A percentile compares a stretch with the other conserved stretches of the same genome.
Conservation (phyloP, 2,888 invertebrate species). For the Agonopterix alstromeriana region DNA sequence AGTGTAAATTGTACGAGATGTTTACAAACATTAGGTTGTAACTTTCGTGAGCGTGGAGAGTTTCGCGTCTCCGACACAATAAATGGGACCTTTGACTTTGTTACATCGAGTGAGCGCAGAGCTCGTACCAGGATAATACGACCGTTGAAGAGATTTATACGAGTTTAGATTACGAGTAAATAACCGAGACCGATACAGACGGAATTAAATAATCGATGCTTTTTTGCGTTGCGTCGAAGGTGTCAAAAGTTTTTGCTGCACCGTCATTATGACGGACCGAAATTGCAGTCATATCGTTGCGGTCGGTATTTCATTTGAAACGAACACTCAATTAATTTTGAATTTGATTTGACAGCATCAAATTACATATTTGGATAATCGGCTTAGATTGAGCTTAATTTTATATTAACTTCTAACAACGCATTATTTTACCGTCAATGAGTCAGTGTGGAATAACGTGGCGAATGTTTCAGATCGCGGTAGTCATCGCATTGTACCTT, state of each 20-base stretch:
- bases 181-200: conserved; percentile 38
- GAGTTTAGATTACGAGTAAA: neutral
- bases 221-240: conserved; percentile 34
- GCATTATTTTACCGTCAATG: conserved; percentile 23
- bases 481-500: conserved; percentile 14
- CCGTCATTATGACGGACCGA: conserved; percentile 57
- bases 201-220: conserved; percentile 53
- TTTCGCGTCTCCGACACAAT: conserved; percentile 23
- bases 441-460: conserved; percentile 15
- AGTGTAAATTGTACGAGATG: conserved; percentile 44
- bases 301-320: conserved; percentile 39
- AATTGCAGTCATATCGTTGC: conserved; percentile 50
- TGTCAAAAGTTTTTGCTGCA: conserved; percentile 61
- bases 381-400: conserved; percentile 20
- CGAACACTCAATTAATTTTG: conserved; percentile 62
- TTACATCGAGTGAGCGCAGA: neutral
- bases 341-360: conserved; percentile 58
- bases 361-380: conserved; percentile 42
- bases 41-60: conserved; percentile 20
- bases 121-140: no score
- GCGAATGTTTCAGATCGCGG: neutral
- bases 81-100: conserved; percentile 38
- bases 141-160: no score
- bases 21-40: conserved; percentile 54
- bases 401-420: conserved; percentile 17